Base-by-base conservation (phyloP, 23 tunicate species). In the Styela clava region DNA sequence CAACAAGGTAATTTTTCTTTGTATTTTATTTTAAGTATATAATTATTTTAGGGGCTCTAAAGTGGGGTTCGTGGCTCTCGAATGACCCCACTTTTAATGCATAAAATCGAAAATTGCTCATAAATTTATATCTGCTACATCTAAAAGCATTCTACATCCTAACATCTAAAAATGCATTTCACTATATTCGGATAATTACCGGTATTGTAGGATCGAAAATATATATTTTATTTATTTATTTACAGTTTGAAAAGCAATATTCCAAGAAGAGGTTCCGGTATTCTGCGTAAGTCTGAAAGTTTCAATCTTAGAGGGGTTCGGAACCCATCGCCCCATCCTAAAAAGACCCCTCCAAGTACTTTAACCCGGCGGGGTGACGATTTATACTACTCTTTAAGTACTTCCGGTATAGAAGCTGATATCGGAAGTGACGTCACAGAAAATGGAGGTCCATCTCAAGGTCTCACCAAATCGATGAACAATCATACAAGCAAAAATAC, bases 381-480 rank as follows among this genome's bases (percentile, higher is more conserved):
- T 34, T 16, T 71, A 21, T 71, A 71, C 16, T 71, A 71, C 35
- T 71, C 77, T 7, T 33, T 71, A 20, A 71, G 77, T 34, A 71
- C 77, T 32, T 33, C 35, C 3, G 32, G 35, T 16, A 28, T 71
- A 18, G 77, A 34, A 33, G 34, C 77, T 16, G 37, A 71, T 21
- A 16, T 28, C 7, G 34, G 24, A 32, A 71, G 77, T 34, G 35
- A 71, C 35, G 56, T 44, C 56, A 26, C 37, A n/a, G 77, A 71
- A 71, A 71, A 71, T 35, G 77, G 35, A 32, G 37, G 34, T 27
- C 32, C 77, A 22, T 16, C 35, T 16, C 70, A 65, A 16, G 16
- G 9, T 9, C 3, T 16, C 9, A 9, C 70, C 29, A 24, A 24
- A 5, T 3, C 70, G 7, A 27, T 7, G 18, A 65, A 7, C 31